These are phyloP conservation scores for Zeugodacus cucurbitae DNA, from an alignment of 1,140 invertebrate genomes.

Conservation along the genomic window DNA sequence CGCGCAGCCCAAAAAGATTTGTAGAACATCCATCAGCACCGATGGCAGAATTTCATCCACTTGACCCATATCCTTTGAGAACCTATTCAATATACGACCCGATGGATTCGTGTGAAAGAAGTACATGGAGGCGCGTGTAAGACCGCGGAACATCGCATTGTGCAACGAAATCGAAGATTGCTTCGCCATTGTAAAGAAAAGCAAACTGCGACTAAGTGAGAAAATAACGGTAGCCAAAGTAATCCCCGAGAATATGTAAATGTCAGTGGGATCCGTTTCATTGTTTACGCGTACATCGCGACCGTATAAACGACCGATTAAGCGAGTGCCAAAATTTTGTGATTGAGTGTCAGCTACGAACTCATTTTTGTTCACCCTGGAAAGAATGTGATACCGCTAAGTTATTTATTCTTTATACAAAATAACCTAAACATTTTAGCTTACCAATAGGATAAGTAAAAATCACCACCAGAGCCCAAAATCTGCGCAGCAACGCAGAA, in stretches of 20 bases:
- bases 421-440: constrained; percentile 39
- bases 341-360: constrained; percentile 40
- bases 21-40: constrained; percentile 77
- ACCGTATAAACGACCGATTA: not conserved
- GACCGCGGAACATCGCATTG: constrained; percentile 80
- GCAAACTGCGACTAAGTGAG: constrained; percentile 70
- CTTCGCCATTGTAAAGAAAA: constrained; percentile 79
- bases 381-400: not conserved
- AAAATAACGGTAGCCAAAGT: constrained; percentile 72
- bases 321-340: not conserved
- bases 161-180: constrained; percentile 79
- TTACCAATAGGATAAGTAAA: constrained; percentile 77
- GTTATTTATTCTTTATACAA: no score
- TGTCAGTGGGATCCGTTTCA: constrained; percentile 57
- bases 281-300: constrained; percentile 50
- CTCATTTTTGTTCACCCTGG: constrained; percentile 62
- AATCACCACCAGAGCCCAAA: constrained; percentile 75
- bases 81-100: constrained; percentile 80
- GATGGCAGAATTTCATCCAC: constrained; percentile 87
- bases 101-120: constrained; percentile 87
- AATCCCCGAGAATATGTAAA: constrained; percentile 69
- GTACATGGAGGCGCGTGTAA: constrained; percentile 80
- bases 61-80: constrained; percentile 87
- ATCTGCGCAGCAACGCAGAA: constrained; percentile 72
- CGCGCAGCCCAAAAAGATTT: constrained; percentile 78